Evolutionary conservation across 2,797 vertebrate species (phyloP), one percentile per base, ranked within the genome.

Genomic region (Distichodus sexfasciatus): DNA sequence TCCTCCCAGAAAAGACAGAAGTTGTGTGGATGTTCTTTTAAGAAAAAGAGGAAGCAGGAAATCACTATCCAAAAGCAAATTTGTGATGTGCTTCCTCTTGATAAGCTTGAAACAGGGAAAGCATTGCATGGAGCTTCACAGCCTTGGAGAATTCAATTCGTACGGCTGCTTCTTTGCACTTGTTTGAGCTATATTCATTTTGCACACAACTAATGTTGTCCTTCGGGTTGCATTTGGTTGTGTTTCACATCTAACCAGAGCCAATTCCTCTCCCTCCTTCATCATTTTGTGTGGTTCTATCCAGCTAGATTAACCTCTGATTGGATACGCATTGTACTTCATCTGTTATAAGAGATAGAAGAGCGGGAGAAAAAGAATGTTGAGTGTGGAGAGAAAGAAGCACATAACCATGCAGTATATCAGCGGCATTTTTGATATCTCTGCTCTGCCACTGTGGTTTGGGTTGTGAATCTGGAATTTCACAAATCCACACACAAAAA

Each of bases 231-330:
- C 19, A 35, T 26, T 65, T 48, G 67, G 74, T 66, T 47, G 40
- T 72, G 61, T 71, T 77, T 59, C 76, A 76, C 58, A 76, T 79
- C 57, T 76, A 61, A 80, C 60, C 57, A 59, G 33, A 73, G 69
- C 66, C 9, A 0, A 33, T 72, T 68, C 43, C 67, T 66, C n/a
- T n/a, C n/a, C 77, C 64, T 41, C 48, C 80, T 64, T 78, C 77
- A 66, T 78, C 75, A 62, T 47, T 72, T 28, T 66, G 14, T 41
- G 24, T 23, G 10, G 55, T 60, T 81, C 83, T 61, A 67, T 11
- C 65, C 43, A 64, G 77, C 19, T 7, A 47, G 53, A 79, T 83
- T 84, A 80, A 78, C 61, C 75, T 75, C 40, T 21, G 26, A 83
- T 63, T 78, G 68, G 73, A 78, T 28, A 31, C 44, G 26, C 19